Conservation (phyloP, 2,113 vertebrate species). For the Alosa alosa region DNA sequence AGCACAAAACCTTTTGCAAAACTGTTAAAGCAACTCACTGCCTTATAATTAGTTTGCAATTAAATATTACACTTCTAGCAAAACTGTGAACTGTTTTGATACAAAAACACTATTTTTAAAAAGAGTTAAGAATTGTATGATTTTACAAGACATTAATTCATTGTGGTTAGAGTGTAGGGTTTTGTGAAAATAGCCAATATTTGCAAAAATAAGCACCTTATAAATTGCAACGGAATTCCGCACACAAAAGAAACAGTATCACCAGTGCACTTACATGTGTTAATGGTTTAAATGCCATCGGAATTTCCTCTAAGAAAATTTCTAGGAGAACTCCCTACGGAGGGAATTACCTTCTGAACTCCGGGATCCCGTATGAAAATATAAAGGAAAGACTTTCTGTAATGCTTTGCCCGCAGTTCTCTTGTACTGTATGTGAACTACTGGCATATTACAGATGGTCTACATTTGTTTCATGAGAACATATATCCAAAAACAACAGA, state of each 20-base stretch:
- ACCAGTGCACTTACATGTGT: background rate
- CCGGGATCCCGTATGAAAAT: background rate
- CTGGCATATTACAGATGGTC: background rate
- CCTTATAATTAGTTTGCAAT: no score
- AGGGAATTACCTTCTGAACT: background rate
- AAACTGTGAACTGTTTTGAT: no score
- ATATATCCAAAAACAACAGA: background rate
- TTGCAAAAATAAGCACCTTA: background rate
- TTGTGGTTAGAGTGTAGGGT: background rate
- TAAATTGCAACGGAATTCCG: background rate
- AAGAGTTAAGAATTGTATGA: no score
- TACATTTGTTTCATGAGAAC: background rate
- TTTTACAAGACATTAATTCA: no score
- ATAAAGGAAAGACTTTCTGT: background rate
- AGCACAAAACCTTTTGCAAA: no score
- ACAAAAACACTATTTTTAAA: no score
- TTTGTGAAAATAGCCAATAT: background rate
- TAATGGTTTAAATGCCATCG: background rate
- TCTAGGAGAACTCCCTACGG: background rate
- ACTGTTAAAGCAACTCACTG: no score
- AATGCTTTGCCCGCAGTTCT: background rate
- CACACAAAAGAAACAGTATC: background rate
- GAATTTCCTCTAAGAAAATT: background rate
- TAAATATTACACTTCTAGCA: no score
- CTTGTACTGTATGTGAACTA: background rate